Base-by-base conservation (phyloP, 2,888 invertebrate species). In the Notodonta dromedarius region DNA sequence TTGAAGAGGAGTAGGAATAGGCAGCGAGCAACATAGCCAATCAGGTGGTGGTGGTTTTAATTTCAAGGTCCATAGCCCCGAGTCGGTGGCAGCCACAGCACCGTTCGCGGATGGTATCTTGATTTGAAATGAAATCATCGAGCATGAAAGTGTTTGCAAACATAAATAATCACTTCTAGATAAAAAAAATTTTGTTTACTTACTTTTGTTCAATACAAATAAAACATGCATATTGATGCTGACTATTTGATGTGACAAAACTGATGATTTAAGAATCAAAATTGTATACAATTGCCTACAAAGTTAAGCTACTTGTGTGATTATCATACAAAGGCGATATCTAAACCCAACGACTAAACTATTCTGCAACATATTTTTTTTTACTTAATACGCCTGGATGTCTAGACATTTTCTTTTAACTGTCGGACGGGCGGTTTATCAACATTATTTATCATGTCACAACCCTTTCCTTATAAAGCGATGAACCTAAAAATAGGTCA, bases 1-100 rank as follows among this genome's bases (percentile, higher is more conserved):
- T 52, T 52, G 13, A 52, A 52, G 11, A 32, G 52, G 32, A 52
- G 24, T 52, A 13, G 9, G 52, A 52, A 32, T 32, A 12, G 32
- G 32, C 16, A 50, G 16, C 24, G 52, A 52, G 32, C 12, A 65
- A 59, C 60, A 50, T 64, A 69, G 61, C 62, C 57, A 66, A 68
- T 69, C 66, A 56, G 56, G 69, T 57, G 69, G 7, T 63, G 66
- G 7, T 63, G 67, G 66, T 57, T 70, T 58, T 70, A 70, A 75
- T 75, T 75, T 75, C 73, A 74, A 65, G 75, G 65, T 68, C 69
- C 62, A 67, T 65, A 60, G 59, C 63, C 56, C 59, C 46, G 58
- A 58, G 46, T 35, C 12, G 55, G 51, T 46, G 60, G 64, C 61
- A 63, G 66, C 56, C 52, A 58, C 9, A 35, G 42, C 42, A 12